Base-by-base conservation (phyloP, 2,888 invertebrate genomes). In the Pycnomerus fuliginosus region DNA sequence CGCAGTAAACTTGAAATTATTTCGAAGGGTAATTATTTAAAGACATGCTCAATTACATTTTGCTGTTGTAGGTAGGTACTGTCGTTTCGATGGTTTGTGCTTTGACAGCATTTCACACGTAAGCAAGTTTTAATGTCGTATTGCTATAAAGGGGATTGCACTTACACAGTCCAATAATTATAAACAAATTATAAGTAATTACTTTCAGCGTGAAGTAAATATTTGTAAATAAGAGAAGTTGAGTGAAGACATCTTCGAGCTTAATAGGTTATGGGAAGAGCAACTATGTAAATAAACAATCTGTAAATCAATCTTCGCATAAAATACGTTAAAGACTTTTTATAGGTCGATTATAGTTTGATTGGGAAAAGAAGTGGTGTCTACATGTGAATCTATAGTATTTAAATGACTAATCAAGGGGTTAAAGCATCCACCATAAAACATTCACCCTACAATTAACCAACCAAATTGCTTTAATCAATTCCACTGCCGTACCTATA, bases 391-490 rank as follows among this genome's bases (percentile, higher is more conserved):
- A n/a, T 32, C 37, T 25, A 15, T 22, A 43, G 33, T 38, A 32
- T 43, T 35, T n/a, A n/a, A n/a, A n/a, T n/a, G n/a, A n/a, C 43
- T 44, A 48, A 48, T 48, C 42, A 44, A 44, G 29, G 35, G 22
- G 38, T 37, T 44, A 48, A 54, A 50, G 49, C 50, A 41, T 46
- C 41, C 31, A 25, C 45, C 48, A 53, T 55, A 56, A 58, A 59
- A 53, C 56, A 60, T 53, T 52, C 52, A 52, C 37, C 45, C 54
- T 40, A 50, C 55, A 58, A 62, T 60, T 58, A 60, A 56, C 52
- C 53, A 40, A 27, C 47, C 55, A 57, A 60, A 62, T 60, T 56
- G 55, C 53, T 51, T 49, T 55, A 55, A 59, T 61, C 58, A 59
- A 59, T 59, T 56, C 52, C 31, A 39, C 16, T 44, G 44, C 37